These are phyloP conservation scores for Thereva nobilitata DNA, from an alignment of 2,888 invertebrate genomes.

Conservation along the genomic window DNA sequence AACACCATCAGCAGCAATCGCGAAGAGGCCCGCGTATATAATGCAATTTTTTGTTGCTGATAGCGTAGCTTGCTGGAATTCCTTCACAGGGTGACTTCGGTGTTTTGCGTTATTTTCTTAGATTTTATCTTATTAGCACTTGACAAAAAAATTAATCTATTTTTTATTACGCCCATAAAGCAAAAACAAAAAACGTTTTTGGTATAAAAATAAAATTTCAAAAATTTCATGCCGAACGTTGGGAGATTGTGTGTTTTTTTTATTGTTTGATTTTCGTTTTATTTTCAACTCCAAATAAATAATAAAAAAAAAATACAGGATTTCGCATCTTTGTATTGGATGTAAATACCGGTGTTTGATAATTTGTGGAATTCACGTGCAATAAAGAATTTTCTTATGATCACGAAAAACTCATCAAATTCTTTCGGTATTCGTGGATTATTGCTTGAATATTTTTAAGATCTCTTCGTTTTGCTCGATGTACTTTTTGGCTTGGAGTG, in stretches of 20 bases:
- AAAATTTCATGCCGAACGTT: too few relatives aligned
- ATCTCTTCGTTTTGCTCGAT: neutral
- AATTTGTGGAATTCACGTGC: constrained; percentile 36
- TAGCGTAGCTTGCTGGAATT: constrained; percentile 38
- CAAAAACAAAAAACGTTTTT: too few relatives aligned
- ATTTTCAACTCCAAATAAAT: too few relatives aligned
- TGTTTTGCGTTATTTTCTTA: neutral
- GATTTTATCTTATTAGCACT: too few relatives aligned
- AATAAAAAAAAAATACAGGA: neutral
- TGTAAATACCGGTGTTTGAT: constrained; percentile 2
- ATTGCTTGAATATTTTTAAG: constrained; percentile 21
- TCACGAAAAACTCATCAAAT: constrained; percentile 36
- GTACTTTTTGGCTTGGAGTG: neutral
- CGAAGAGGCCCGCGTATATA: constrained; percentile 15
- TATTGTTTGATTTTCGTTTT: too few relatives aligned
- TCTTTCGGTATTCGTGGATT: constrained; percentile 21
- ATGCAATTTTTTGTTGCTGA: constrained; percentile 33
- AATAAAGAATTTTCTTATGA: constrained; percentile 36
- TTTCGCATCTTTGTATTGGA: neutral
- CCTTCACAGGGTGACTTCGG: constrained; percentile 31
- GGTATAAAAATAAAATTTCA: too few relatives aligned
- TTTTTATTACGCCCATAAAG: too few relatives aligned
- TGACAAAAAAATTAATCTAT: too few relatives aligned
- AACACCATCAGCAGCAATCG: neutral
- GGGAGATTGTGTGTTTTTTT: too few relatives aligned